Evolutionary conservation across 2,888 invertebrate genomes (phyloP), one percentile per base, ranked within the genome.

Genomic region (Lordiphosa andalusiaca): DNA sequence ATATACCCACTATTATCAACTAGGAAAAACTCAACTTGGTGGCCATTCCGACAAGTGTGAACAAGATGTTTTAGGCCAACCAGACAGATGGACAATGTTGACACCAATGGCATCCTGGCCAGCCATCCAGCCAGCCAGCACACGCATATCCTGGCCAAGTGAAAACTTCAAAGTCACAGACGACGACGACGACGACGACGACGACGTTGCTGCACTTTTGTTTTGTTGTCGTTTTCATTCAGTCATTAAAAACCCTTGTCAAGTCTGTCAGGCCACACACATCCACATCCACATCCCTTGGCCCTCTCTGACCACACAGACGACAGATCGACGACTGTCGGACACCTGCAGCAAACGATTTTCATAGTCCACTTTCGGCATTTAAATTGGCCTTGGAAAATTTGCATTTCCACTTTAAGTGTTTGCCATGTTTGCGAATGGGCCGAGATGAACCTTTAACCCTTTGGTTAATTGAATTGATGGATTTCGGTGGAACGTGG

Each of bases 171-270:
- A 78, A 78, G 77, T 73, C 77, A 66, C 54, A 63, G 57, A n/a
- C 48, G 16, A 16, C 16, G 16, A 19, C 19, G 19, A 19, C 50
- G 30, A 51, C 48, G 16, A 16, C 16, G 16, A 19, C 19, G 19
- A 19, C 50, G 30, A 51, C 37, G 35, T 35, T 44, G 51, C 40
- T 60, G 76, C 81, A 74, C 69, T 74, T 73, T 71, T 67, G 62
- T 44, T 47, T 55, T 47, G 56, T 67, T 67, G 71, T 66, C 81
- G 81, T 71, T 73, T 77, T 84, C 85, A 69, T 75, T 69, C 69
- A 74, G 78, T 87, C 88, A 86, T 88, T 88, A 87, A 87, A 87
- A 86, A 87, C 87, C 87, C 87, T 86, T 87, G 87, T 87, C 88
- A 88, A 87, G 76, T 78, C 73, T 62, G 59, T 65, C 68, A 74